These are phyloP conservation scores for Dicranocentrus wangi DNA, from an alignment of 2,888 invertebrate genomes.

Conservation along the genomic window DNA sequence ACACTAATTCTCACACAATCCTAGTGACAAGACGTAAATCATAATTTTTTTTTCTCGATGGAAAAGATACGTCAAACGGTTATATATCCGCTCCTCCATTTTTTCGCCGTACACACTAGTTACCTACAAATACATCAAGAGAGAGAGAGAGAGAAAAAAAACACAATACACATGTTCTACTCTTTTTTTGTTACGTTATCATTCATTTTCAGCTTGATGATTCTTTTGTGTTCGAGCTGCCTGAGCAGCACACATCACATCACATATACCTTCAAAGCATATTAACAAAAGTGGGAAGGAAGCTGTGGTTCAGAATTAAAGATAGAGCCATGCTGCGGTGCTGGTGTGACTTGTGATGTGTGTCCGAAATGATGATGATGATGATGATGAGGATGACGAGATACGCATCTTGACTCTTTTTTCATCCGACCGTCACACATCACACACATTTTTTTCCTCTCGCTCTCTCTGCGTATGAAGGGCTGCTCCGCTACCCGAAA, in stretches of 20 bases:
- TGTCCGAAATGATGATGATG: conserved; percentile 32
- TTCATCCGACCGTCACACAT: not conserved
- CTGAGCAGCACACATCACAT: not conserved
- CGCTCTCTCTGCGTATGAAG: too few species aligned
- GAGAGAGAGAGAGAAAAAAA: too few species aligned
- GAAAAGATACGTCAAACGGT: not conserved
- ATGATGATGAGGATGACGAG: conserved; percentile 17
- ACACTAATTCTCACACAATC: conserved; percentile 31
- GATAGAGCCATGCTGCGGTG: not conserved
- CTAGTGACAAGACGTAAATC: conserved; percentile 24
- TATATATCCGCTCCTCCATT: not conserved
- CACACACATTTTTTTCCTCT: not conserved
- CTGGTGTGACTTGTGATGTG: conserved; percentile 47
- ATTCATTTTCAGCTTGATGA: conserved; percentile 47
- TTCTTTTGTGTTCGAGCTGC: conserved; percentile 5
- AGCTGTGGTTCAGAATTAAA: conserved; percentile 29
- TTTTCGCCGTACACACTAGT: not conserved
- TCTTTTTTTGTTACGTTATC: conserved; percentile 30
- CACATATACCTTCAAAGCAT: too few species aligned
- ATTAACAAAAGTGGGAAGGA: conserved; percentile 19
- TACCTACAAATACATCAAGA: too few species aligned
- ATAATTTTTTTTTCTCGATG: conserved; percentile 4
- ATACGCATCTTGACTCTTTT: conserved; percentile 16
- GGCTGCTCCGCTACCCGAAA: too few species aligned
- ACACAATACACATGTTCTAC: not conserved